phyloP scores from a whole-genome alignment of 2,888 invertebrate genomes.

The Melieria crassipennis region DNA sequence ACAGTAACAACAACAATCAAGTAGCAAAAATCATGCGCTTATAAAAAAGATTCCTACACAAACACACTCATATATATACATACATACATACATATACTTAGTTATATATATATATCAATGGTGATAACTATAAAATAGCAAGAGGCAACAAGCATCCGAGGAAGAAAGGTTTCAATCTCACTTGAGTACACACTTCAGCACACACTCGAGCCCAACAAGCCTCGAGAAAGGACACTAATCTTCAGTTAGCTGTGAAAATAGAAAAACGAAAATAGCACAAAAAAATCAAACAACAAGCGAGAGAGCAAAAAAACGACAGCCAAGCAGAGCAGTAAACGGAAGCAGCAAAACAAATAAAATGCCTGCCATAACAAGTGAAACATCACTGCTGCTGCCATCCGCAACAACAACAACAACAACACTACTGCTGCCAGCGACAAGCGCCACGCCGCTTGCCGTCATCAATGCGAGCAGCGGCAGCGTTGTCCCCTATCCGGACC shows the following conservation, averaged over 20 bases:
- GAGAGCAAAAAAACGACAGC: slow-evolving; percentile 19
- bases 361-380: slow-evolving; percentile 44
- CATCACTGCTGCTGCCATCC: slow-evolving; percentile 32
- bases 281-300: slow-evolving; percentile 21
- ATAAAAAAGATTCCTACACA: neutral
- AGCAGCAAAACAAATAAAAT: slow-evolving; percentile 38
- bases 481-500: slow-evolving; percentile 22
- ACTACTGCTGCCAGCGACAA: slow-evolving; percentile 38
- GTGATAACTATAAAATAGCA: neutral
- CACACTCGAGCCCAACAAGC: neutral
- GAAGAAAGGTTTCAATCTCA: slow-evolving; percentile 23
- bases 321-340: slow-evolving; percentile 1
- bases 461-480: slow-evolving; percentile 19
- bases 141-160: neutral
- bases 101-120: neutral
- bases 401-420: slow-evolving; percentile 38
- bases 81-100: neutral
- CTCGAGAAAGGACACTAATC: slow-evolving; percentile 22
- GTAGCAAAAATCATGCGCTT: neutral
- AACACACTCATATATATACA: neutral
- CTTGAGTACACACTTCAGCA: slow-evolving; percentile 21
- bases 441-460: slow-evolving; percentile 26
- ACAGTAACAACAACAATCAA: neutral
- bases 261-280: slow-evolving; percentile 4
- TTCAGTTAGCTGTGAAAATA: slow-evolving; percentile 20